A percentile compares a stretch with the other conserved stretches of the same genome.
phyloP scores from a whole-genome alignment of 2,888 invertebrate genomes.

The Lasioglossum leucozonium region DNA sequence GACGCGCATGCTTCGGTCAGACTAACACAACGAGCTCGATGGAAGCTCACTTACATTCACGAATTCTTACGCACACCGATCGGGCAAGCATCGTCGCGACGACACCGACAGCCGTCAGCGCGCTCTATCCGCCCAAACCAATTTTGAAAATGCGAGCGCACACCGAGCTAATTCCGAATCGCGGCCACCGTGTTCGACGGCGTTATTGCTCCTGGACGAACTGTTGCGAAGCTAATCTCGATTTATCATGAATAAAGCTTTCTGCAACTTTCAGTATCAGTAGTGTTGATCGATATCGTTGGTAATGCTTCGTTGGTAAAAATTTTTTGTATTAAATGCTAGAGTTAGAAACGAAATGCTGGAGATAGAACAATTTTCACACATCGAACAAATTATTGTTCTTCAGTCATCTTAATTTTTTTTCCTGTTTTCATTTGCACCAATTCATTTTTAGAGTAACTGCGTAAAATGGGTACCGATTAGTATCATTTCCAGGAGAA shows the following conservation, averaged over 20 bases:
- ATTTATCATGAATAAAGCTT: not conserved
- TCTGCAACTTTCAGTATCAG: not conserved
- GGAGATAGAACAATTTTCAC: no score
- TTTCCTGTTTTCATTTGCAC: no score
- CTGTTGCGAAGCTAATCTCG: not conserved
- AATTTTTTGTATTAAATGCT: no score
- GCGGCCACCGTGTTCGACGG: not conserved
- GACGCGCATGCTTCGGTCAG: constrained; percentile 65
- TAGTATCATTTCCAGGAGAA: no score
- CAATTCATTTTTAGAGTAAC: no score
- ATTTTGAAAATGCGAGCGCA: constrained; percentile 67
- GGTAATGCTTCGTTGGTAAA: no score
- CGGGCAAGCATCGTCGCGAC: constrained; percentile 32
- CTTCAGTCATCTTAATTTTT: no score
- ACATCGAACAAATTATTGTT: no score
- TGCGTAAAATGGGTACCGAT: no score
- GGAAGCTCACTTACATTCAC: constrained; percentile 61
- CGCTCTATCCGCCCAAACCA: constrained; percentile 5
- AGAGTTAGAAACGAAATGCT: no score
- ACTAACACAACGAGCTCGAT: constrained; percentile 57
- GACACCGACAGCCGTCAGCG: not conserved
- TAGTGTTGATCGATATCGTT: no score
- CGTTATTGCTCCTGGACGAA: not conserved
- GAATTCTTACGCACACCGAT: constrained; percentile 50
- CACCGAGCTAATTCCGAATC: not conserved